Evolutionary conservation across 2,797 vertebrate genomes (phyloP).

Genomic region (Pseudochaenichthys georgianus): DNA sequence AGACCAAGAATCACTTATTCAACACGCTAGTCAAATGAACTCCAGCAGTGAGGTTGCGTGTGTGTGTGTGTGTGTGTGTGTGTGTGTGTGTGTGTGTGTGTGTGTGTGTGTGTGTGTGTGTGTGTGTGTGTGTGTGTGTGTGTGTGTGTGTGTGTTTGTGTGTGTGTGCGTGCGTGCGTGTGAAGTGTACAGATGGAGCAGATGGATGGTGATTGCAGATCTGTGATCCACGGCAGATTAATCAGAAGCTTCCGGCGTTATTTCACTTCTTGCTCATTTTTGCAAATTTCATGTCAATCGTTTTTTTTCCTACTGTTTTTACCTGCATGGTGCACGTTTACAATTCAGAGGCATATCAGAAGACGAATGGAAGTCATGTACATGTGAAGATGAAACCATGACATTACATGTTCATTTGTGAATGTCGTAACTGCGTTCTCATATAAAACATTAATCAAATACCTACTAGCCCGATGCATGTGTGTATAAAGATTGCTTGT

Average conservation of each 20-base stretch:
- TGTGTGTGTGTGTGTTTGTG: constrained; percentile 26
- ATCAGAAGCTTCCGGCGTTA: constrained; percentile 42
- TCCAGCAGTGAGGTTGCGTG: not conserved
- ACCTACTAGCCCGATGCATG: too few species aligned
- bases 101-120: not conserved
- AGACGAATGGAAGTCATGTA: too few species aligned
- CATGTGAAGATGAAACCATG: too few species aligned
- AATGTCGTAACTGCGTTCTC: too few species aligned
- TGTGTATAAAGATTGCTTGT: too few species aligned
- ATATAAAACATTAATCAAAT: too few species aligned
- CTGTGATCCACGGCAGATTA: constrained; percentile 67
- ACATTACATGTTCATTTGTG: too few species aligned
- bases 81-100: not conserved
- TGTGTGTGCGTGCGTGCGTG: not conserved
- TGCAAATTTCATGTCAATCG: constrained; percentile 15
- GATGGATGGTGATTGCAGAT: constrained; percentile 63
- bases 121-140: constrained; percentile 6
- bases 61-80: too few species aligned
- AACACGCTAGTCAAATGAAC: constrained; percentile 25
- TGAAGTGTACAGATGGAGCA: constrained; percentile 44
- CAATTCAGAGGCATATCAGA: not conserved
- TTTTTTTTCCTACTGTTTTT: constrained; percentile 1
- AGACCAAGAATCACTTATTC: constrained; percentile 36
- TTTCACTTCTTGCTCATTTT: constrained; percentile 42
- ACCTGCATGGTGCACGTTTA: not conserved